Percentiles rank a stretch among this genome's conserved stretches.
Evolutionary conservation across 2,797 vertebrate species (phyloP).

Genomic region (Chloroceryle inda): DNA sequence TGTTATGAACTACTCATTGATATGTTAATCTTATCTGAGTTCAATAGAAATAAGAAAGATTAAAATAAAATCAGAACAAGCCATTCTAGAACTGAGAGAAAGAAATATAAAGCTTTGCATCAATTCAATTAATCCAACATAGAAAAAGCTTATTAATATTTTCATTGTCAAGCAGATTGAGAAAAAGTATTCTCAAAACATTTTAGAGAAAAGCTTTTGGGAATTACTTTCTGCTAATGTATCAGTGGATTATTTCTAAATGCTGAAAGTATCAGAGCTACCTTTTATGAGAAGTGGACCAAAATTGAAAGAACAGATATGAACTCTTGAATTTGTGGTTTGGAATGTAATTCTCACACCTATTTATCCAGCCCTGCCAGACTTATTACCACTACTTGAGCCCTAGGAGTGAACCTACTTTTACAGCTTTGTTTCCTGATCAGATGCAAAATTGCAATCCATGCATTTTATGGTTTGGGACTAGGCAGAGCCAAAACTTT

Average conservation of each 20-base stretch:
- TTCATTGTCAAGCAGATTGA: neutral
- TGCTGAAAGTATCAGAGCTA: slow-evolving; percentile 25
- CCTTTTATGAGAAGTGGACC: slow-evolving; percentile 16
- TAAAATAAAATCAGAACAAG: neutral
- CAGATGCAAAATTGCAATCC: slow-evolving; percentile 44
- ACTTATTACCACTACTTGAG: slow-evolving; percentile 49
- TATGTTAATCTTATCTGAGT: neutral
- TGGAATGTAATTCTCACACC: slow-evolving; percentile 74
- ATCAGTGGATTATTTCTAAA: slow-evolving; percentile 60
- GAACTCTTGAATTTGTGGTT: slow-evolving; percentile 33
- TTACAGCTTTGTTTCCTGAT: slow-evolving; percentile 71
- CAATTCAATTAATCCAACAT: neutral
- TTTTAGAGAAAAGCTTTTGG: neutral
- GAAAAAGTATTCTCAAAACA: neutral
- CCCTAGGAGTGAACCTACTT: slow-evolving; percentile 53
- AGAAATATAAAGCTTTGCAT: neutral
- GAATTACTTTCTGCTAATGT: neutral
- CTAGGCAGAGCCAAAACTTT: slow-evolving; percentile 36
- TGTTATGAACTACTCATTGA: neutral
- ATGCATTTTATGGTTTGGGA: slow-evolving; percentile 34
- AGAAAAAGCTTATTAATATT: neutral
- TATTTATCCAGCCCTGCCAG: slow-evolving; percentile 65
- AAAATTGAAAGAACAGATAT: slow-evolving; percentile 71
- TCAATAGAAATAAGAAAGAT: neutral
- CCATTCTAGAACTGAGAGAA: neutral